Conservation (phyloP, 2,888 invertebrate species). For the Mythimna vitellina region DNA sequence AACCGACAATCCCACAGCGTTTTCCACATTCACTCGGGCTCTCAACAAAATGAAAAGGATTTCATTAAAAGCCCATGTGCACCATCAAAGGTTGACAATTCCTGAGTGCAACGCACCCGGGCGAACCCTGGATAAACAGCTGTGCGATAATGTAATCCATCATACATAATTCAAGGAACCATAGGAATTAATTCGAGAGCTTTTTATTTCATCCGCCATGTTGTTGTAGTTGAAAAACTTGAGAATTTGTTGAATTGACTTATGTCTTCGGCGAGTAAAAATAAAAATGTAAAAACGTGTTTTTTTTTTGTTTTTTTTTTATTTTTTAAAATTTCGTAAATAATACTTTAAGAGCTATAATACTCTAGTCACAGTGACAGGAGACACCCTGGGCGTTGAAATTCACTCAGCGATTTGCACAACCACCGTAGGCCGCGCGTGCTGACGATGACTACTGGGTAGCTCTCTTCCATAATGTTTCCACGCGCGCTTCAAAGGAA, state of each 20-base stretch:
- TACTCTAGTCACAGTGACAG: too few species aligned
- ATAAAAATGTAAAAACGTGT: background rate
- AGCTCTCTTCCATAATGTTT: too few species aligned
- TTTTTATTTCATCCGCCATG: slow-evolving; percentile 72
- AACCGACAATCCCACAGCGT: slow-evolving; percentile 2
- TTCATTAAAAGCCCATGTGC: slow-evolving; percentile 54
- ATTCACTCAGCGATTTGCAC: too few species aligned
- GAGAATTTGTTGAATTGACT: background rate
- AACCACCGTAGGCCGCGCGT: too few species aligned
- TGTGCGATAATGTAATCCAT: slow-evolving; percentile 75
- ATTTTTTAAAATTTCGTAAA: too few species aligned
- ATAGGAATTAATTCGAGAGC: slow-evolving; percentile 75
- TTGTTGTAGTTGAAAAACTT: slow-evolving; percentile 22
- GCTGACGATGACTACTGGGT: too few species aligned
- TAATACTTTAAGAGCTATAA: too few species aligned
- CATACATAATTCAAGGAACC: slow-evolving; percentile 77
- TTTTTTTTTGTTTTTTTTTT: too few species aligned
- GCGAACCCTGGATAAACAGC: slow-evolving; percentile 69
- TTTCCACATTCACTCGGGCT: slow-evolving; percentile 31
- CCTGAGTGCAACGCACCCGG: slow-evolving; percentile 61
- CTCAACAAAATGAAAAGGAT: slow-evolving; percentile 45
- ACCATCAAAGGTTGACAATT: slow-evolving; percentile 55
- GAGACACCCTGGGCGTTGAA: too few species aligned
- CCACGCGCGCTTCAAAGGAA: too few species aligned
- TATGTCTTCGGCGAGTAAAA: background rate